Percentiles rank a stretch among this genome's conserved stretches.
phyloP scores from a whole-genome alignment of 2,888 invertebrate species.

The Bhutanitis thaidina region DNA sequence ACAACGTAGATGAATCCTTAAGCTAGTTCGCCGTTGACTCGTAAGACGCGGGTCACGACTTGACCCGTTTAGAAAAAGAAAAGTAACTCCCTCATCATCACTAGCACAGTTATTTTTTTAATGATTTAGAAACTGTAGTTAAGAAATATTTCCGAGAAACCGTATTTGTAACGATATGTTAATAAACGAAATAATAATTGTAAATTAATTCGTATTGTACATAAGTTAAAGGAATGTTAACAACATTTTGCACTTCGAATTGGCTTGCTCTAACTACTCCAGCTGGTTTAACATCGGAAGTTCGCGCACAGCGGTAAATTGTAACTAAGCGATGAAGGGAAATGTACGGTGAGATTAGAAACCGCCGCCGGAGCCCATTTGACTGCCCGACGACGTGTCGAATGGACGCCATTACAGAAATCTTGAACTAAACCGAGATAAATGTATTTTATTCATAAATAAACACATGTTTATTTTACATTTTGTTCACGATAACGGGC shows the following conservation, averaged over 20 bases:
- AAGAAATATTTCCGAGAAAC: too few relatives aligned
- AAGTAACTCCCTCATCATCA: too few relatives aligned
- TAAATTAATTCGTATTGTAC: too few relatives aligned
- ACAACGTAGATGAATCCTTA: too few relatives aligned
- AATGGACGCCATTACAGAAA: constrained; percentile 4
- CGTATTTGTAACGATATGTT: too few relatives aligned
- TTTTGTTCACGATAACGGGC: too few relatives aligned
- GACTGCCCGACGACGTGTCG: background rate
- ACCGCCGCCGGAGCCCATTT: background rate
- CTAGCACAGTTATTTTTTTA: too few relatives aligned
- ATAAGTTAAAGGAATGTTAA: background rate
- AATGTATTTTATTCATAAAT: background rate
- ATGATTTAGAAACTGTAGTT: too few relatives aligned
- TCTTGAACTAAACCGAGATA: background rate
- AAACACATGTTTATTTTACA: background rate
- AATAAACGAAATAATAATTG: too few relatives aligned
- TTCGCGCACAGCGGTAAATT: background rate
- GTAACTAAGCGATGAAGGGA: background rate
- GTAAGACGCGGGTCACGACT: too few relatives aligned
- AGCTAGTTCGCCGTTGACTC: too few relatives aligned
- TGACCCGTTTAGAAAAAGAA: too few relatives aligned
- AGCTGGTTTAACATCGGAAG: background rate
- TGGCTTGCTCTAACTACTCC: background rate
- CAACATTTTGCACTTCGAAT: constrained; percentile 2
- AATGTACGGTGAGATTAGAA: constrained; percentile 7